These are phyloP conservation scores for Cassiopea xamachana DNA, from an alignment of 30 jellyfish, hydroid and myxozoan genomes.

Conservation along the genomic window DNA sequence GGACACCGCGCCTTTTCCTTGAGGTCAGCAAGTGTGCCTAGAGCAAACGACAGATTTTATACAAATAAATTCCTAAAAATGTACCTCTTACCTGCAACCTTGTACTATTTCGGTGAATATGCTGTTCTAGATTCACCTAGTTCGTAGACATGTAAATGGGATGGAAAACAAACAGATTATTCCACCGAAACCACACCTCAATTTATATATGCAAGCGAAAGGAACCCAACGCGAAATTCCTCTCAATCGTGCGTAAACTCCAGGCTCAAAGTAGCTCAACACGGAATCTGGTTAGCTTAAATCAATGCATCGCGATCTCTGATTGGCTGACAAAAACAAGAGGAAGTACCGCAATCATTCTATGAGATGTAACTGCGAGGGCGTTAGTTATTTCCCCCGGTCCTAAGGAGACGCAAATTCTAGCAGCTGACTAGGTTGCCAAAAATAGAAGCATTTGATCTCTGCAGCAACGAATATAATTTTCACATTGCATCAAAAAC, in stretches of 20 bases:
- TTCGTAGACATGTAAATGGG: conserved; percentile 51
- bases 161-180: conserved; percentile 62
- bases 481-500: too few species aligned
- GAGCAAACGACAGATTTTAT: background rate
- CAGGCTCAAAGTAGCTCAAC: conserved; percentile 60
- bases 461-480: too few species aligned
- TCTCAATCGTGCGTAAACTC: conserved; percentile 47
- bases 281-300: conserved; percentile 41
- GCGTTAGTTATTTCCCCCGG: conserved; percentile 67
- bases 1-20: conserved; percentile 21
- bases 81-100: conserved; percentile 21
- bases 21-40: background rate
- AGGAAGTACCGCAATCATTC: conserved; percentile 60
- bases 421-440: conserved; percentile 27
- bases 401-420: conserved; percentile 16
- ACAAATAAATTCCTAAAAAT: background rate
- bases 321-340: conserved; percentile 64
- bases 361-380: conserved; percentile 44
- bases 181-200: conserved; percentile 86
- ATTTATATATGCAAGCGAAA: conserved; percentile 61
- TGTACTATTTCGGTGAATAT: background rate
- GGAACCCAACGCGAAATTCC: conserved; percentile 67
- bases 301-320: background rate
- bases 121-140: background rate
- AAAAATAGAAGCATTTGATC: background rate